Base-by-base conservation (phyloP, 2,888 invertebrate genomes). In the Carabus problematicus region DNA sequence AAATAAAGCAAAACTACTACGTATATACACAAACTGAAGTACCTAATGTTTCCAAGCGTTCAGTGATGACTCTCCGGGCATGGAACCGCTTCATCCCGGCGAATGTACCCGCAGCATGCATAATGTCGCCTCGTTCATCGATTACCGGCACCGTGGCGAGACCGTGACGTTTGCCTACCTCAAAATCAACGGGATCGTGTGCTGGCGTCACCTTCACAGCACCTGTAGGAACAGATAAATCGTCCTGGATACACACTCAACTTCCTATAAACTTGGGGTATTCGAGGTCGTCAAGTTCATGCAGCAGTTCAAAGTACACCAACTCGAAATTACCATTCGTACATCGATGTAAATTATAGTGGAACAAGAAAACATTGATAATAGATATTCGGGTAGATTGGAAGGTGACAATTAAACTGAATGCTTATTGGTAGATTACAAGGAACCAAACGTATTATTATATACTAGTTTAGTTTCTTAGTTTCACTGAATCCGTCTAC, bases 141-240 rank as follows among this genome's bases (percentile, higher is more conserved):
- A 99, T 90, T 68, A 98, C 93, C 43, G 91, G 95, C 73, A 98
- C 86, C 79, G 93, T 92, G 0, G 91, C 90, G 72, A 99, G 83
- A 73, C 90, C 88, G 80, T 97, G 95, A 7, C 97, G 87, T 77
- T 93, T 92, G 43, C 95, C 98, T 52, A 96, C 91, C 77, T 97
- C 97, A 81, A 97, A 99, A 84, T 99, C 99, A 78, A 94, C 95
- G 42, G 90, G 93, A 82, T 99, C 98, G 82, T 99, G 99, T 1
- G 97, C 98, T 0, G 99, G 98, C 0, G 98, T 98, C 71, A 99
- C 95, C 84, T 99, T 99, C 0, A 99, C 99, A 70, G 97, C 98
- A 74, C 98, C 94, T 91, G 73, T 45, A 72, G 52, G 18, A 29
- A 52, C 14, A 52, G 52, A 52, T 52, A 52, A 52, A 52, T 52